Percentiles rank a stretch among this genome's conserved stretches.
Evolutionary conservation across 2,113 vertebrate species (phyloP).

Genomic region (Monopterus albus): DNA sequence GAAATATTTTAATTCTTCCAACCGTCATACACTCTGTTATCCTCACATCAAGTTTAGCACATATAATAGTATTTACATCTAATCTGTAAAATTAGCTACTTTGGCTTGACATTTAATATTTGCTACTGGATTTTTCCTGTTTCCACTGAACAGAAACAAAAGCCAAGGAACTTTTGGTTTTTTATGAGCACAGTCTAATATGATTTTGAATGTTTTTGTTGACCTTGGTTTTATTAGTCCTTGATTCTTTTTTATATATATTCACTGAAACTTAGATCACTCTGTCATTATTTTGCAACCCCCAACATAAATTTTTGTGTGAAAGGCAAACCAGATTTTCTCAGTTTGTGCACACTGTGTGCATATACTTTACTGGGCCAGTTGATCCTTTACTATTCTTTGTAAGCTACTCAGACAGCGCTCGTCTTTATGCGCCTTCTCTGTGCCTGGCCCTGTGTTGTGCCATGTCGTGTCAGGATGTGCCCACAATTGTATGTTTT

Average conservation of each 20-base stretch:
- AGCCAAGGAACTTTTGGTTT: neutral
- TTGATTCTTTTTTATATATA: neutral
- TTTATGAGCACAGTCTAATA: constrained; percentile 31
- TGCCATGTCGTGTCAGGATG: neutral
- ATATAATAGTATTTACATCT: constrained; percentile 4
- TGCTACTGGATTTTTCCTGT: constrained; percentile 58
- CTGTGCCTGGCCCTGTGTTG: constrained; percentile 7
- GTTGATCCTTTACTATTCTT: neutral
- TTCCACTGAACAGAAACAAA: constrained; percentile 54
- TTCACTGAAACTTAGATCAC: neutral
- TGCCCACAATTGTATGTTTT: constrained; percentile 29
- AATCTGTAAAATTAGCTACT: constrained; percentile 1
- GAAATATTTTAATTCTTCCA: neutral
- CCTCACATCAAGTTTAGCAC: no score
- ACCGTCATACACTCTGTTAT: neutral
- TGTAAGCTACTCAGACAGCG: constrained; percentile 35
- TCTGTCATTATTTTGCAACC: neutral
- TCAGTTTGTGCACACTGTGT: neutral
- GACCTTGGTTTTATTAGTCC: neutral
- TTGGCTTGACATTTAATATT: constrained; percentile 28
- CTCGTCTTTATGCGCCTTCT: constrained; percentile 15
- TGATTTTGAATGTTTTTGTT: constrained; percentile 13
- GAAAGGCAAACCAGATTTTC: neutral
- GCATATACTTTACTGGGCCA: neutral
- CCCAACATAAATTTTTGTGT: constrained; percentile 16